A percentile compares a stretch with the other conserved stretches of the same genome.
phyloP scores from a whole-genome alignment of 1,140 invertebrate species.

The Drosophila pseudoananassae region DNA sequence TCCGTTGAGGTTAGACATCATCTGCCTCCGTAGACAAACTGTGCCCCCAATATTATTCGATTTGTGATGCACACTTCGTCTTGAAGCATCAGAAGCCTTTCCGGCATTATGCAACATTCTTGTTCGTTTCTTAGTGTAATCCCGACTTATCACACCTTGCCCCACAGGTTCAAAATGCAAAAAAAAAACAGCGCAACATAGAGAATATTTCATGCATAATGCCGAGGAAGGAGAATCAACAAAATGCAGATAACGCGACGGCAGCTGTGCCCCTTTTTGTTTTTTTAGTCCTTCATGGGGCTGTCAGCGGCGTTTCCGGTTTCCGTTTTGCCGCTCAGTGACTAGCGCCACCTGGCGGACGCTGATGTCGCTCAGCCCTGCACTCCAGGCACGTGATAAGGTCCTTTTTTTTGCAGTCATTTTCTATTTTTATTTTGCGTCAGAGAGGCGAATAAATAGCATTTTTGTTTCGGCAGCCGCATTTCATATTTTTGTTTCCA shows the following conservation, averaged over 20 bases:
- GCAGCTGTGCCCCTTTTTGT: slow-evolving; percentile 36
- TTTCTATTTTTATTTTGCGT: slow-evolving; percentile 15
- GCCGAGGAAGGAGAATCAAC: slow-evolving; percentile 16
- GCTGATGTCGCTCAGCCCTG: slow-evolving; percentile 21
- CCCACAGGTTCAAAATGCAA: not conserved
- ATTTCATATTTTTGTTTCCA: slow-evolving; percentile 51
- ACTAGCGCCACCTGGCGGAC: slow-evolving; percentile 65
- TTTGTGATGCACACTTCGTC: not conserved
- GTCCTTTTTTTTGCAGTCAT: not conserved
- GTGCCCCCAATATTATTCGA: not conserved
- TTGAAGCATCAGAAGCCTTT: not conserved
- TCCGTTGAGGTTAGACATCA: no score
- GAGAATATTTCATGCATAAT: slow-evolving; percentile 48
- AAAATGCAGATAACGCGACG: slow-evolving; percentile 60
- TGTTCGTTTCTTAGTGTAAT: slow-evolving; percentile 13
- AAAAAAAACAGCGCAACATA: slow-evolving; percentile 10
- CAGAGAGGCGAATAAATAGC: slow-evolving; percentile 58
- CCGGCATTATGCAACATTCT: not conserved
- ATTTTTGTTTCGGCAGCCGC: slow-evolving; percentile 66
- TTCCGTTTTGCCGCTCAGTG: slow-evolving; percentile 51
- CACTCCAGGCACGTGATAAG: slow-evolving; percentile 6
- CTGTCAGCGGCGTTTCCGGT: slow-evolving; percentile 69
- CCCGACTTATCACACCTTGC: slow-evolving; percentile 48
- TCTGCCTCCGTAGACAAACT: not conserved
- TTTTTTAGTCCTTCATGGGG: slow-evolving; percentile 10